Base-by-base conservation (phyloP, 2,888 invertebrate species). In the Archips xylosteana region DNA sequence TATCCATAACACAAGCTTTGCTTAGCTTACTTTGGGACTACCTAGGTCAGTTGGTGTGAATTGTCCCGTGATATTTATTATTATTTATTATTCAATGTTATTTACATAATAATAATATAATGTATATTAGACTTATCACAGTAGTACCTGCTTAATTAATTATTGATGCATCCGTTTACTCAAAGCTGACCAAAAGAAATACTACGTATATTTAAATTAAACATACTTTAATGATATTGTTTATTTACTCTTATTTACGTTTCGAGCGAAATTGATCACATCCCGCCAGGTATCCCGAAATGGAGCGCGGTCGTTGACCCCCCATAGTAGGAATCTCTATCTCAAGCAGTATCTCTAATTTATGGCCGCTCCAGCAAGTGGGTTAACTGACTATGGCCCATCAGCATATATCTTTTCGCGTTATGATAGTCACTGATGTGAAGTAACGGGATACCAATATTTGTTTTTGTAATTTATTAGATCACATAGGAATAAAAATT, bases 371-470 rank as follows among this genome's bases (percentile, higher is more conserved):
- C 79, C 80, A 75, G 84, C 82, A 85, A 89, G 82, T 86, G 84
- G 88, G 86, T 88, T 89, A 89, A 85, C 84, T 83, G 81, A 79
- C 80, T 80, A 80, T 79, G 79, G 78, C 71, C 72, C 83, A 85
- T 81, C 82, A 76, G 62, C 80, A 78, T 86, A 73, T 74, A 86
- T 88, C 84, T 86, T 82, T 80, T 76, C 70, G 72, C 78, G 72
- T 78, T 85, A 84, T 82, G 82, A 85, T 83, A 75, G 47, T 51
- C 54, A 70, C 51, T 80, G 65, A 75, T 73, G 75, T 80, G 75
- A 79, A 78, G 80, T 82, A 81, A 85, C 79, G 78, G 80, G 76
- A 76, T 81, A 81, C 80, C 78, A 81, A 68, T 77, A 78, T 78
- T 78, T 76, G 73, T 47, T 73, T 65, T 73, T 69, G 59, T 6